Conservation (phyloP, 1,140 invertebrate species). For the Drosophila equinoxialis region DNA sequence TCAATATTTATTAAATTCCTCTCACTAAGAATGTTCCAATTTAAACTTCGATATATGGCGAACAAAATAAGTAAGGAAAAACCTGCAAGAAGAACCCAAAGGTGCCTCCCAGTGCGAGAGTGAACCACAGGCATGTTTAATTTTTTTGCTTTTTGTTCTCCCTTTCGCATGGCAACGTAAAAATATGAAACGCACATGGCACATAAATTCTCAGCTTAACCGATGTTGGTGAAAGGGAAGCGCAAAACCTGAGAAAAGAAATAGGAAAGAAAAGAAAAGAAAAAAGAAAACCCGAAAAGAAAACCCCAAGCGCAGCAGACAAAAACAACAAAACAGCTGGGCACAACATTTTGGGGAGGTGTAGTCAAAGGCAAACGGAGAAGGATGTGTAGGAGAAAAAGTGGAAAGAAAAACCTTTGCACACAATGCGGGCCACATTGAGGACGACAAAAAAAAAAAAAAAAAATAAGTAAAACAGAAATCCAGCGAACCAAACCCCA, state of each 20-base stretch:
- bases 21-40: conserved; percentile 13
- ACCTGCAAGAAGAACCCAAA: not conserved
- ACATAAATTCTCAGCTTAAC: conserved; percentile 74
- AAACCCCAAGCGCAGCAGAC: conserved; percentile 49
- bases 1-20: conserved; percentile 57
- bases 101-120: conserved; percentile 3
- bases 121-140: conserved; percentile 21
- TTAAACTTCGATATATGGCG: conserved; percentile 15
- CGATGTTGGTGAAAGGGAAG: conserved; percentile 39
- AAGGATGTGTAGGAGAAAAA: conserved; percentile 9
- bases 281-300: conserved; percentile 18
- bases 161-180: conserved; percentile 65
- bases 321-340: conserved; percentile 57
- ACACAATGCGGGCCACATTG: conserved; percentile 74
- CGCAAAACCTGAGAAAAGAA: conserved; percentile 39
- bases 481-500: conserved; percentile 22
- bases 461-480: not conserved
- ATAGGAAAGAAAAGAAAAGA: not conserved
- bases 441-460: conserved; percentile 34
- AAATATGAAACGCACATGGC: conserved; percentile 73
- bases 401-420: conserved; percentile 41
- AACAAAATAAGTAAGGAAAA: not conserved
- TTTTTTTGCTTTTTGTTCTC: not conserved
- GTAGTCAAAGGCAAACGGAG: too few species aligned
- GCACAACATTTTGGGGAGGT: conserved; percentile 29